Base-by-base conservation (phyloP, 2,113 vertebrate genomes). In the Pycnonotus jocosus region DNA sequence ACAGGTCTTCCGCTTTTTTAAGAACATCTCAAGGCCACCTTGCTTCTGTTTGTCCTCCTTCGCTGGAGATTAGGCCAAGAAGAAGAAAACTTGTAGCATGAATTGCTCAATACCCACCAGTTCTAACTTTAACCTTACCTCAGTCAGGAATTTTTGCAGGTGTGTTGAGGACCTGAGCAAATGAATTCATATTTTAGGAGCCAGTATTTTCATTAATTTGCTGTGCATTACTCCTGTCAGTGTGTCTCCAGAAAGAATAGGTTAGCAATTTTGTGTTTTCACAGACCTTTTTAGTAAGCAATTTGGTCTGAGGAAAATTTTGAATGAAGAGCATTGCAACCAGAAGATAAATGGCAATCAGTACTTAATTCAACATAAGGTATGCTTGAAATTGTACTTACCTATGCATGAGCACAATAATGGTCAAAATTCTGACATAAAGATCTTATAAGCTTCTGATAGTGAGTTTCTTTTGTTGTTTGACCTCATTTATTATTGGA, bases 401-500 rank as follows among this genome's bases (percentile, higher is more conserved):
- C 24, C 50, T 65, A 53, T 48, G 23, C 27, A 42, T 42, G 10
- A 81, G 25, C 15, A 48, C 24, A 89, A 58, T 21, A 84, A 42
- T 57, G 21, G 19, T 72, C 33, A 89, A 81, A 76, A 80, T 69
- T 88, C 28, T 79, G 33, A 71, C 51, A 44, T 70, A 65, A 88
- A 84, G 44, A 33, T 70, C n/a, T 80, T 88, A n/a, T 9, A 65
- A 54, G 24, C 42, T 85, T 54, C 14, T 31, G 18, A 35, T 69
- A n/a, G 24, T 62, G 44, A 47, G 14, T 86, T 96, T 94, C 70
- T 93, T 89, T 40, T 86, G 38, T 90, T 91, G 35, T 91, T 92
- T 87, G 42, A 91, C 72, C 42, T 96, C 13, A 21, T 88, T 97
- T 97, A 81, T 94, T 92, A 62, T 58, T 96, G 45, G n/a, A 64